These are phyloP conservation scores for Rhegmatorhina hoffmannsi DNA, from an alignment of 2,113 vertebrate genomes.

Conservation along the genomic window DNA sequence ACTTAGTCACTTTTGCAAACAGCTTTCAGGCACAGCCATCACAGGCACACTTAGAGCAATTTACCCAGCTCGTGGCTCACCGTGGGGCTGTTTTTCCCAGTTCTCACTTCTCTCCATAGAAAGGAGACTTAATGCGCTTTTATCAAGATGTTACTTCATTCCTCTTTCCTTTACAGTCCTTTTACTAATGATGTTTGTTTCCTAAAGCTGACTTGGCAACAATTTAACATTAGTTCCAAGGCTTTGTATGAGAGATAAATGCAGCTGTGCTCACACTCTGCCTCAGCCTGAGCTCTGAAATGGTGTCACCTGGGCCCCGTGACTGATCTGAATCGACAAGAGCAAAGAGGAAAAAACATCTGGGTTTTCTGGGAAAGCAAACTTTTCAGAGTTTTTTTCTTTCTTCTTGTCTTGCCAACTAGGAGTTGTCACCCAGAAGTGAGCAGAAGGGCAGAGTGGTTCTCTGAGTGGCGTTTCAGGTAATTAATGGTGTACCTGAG, in stretches of 20 bases:
- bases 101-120: background rate
- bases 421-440: background rate
- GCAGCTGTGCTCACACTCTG: constrained; percentile 21
- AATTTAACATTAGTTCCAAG: constrained; percentile 37
- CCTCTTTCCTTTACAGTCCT: background rate
- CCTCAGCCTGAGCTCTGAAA: background rate
- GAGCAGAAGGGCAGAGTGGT: background rate
- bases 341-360: background rate
- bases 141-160: constrained; percentile 30
- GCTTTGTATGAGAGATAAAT: constrained; percentile 41
- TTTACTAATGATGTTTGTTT: constrained; percentile 37
- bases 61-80: background rate
- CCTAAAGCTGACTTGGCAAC: constrained; percentile 31
- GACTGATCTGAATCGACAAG: constrained; percentile 36
- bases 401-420: background rate
- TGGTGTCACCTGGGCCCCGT: background rate
- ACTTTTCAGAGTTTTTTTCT: background rate
- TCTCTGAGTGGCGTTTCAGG: constrained; percentile 26
- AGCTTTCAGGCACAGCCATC: background rate
- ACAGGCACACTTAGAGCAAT: background rate
- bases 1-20: background rate
- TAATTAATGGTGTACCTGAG: constrained; percentile 38
- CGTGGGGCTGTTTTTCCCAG: background rate
- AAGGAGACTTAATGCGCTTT: background rate
- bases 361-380: background rate